These are phyloP conservation scores for Oenanthe melanoleuca DNA, from an alignment of 2,113 vertebrate species.

Conservation along the genomic window DNA sequence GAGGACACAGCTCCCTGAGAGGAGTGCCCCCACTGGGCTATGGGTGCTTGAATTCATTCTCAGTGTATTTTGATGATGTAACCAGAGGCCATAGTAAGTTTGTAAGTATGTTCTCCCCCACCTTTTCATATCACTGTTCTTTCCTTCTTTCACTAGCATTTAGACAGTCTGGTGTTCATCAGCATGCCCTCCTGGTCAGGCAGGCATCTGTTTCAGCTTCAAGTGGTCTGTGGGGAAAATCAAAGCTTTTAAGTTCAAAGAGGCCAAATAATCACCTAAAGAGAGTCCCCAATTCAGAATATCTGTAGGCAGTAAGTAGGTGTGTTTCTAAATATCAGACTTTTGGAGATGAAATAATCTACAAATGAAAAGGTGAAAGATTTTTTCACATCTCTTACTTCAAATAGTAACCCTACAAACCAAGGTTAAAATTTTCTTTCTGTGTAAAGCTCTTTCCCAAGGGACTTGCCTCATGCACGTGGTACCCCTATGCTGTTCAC, in stretches of 20 bases:
- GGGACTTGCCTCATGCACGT: not conserved
- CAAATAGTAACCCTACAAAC: not conserved
- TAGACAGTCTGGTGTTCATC: not conserved
- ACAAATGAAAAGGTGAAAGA: not conserved
- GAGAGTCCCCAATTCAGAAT: not conserved
- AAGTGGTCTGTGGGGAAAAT: not conserved
- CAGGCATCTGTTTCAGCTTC: slow-evolving; percentile 28
- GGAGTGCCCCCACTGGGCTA: not conserved
- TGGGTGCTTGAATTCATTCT: not conserved
- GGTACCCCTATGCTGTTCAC: not conserved
- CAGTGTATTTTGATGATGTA: not conserved
- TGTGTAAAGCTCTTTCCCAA: not conserved
- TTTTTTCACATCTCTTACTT: not conserved
- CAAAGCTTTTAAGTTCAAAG: not conserved
- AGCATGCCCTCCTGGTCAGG: not conserved
- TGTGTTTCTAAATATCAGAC: not conserved
- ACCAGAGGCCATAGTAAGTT: not conserved
- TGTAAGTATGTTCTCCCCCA: not conserved
- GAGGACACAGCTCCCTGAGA: not conserved
- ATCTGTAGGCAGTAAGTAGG: not conserved
- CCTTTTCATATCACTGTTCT: not conserved
- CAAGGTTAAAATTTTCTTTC: not conserved
- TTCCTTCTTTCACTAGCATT: not conserved
- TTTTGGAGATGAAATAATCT: not conserved
- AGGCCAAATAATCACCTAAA: slow-evolving; percentile 1